Conservation (phyloP, 2,888 invertebrate genomes). For the Nephrotoma guestfalica region DNA sequence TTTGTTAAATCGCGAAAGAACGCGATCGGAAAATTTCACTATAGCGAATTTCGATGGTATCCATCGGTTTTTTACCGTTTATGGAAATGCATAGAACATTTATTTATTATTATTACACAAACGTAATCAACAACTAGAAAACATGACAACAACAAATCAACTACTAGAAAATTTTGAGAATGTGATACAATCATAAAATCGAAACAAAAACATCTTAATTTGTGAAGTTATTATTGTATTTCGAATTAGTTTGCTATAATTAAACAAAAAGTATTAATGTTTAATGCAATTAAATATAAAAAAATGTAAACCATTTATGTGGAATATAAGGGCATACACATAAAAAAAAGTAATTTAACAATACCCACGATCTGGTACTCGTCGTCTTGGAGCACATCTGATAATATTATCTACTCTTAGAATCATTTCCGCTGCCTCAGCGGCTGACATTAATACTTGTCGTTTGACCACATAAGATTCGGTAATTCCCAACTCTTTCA, state of each 20-base stretch:
- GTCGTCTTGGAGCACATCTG: conserved; percentile 74
- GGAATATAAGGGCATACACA: neutral
- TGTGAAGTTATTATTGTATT: neutral
- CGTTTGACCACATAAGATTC: conserved; percentile 96
- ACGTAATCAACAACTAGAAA: no score
- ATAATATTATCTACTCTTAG: conserved; percentile 96
- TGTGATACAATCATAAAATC: no score
- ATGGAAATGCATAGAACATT: no score
- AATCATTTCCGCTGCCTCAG: conserved; percentile 98
- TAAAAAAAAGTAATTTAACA: conserved; percentile 18
- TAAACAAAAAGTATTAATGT: neutral
- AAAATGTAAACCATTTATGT: neutral
- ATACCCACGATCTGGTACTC: conserved; percentile 68
- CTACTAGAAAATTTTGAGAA: no score
- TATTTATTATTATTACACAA: no score
- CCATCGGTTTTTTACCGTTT: no score
- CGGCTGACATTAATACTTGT: conserved; percentile 84
- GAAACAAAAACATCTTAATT: neutral
- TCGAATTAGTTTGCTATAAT: neutral
- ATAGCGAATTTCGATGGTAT: no score
- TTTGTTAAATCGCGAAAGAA: no score
- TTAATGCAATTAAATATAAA: neutral
- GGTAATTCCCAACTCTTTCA: conserved; percentile 81
- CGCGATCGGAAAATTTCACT: no score
- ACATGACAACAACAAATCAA: no score